Base-by-base conservation (phyloP, 2,888 invertebrate species). In the Conchocele bisecta region DNA sequence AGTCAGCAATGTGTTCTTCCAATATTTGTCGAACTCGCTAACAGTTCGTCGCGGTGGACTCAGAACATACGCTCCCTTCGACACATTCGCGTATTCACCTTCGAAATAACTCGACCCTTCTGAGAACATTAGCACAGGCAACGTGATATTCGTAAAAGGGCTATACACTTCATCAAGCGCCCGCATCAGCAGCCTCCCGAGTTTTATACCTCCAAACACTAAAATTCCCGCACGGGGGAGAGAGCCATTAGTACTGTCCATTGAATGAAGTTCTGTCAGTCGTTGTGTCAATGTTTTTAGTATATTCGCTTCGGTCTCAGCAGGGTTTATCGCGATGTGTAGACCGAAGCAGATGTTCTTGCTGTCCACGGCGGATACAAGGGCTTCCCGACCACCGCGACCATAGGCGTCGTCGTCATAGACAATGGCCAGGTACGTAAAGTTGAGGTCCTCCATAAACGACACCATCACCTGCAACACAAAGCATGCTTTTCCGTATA, bases 321-420 rank as follows among this genome's bases (percentile, higher is more conserved):
- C 17, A 2, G 50, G 20, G 1, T 41, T 42, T 0, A 77, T 26
- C 3, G 67, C 20, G 17, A 77, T 53, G 15, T 29, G 37, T 4
- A 46, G 57, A 2, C 70, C 67, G 28, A 77, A 46, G 37, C 77
- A 77, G 29, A 74, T 28, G n/a, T n/a, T n/a, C 1, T 26, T 15
- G 4, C 28, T 33, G 17, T 41, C n/a, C 6, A 59, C 58, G 11
- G 26, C 29, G 7, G 48, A n/a, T 5, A 60, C 28, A 11, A 77
- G 37, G 2, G 42, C 60, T 1, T 42, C 44, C 15, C 26, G 54
- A 3, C 70, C 70, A n/a, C 64, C 73, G 2, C 41, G 35, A 2
- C 77, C 77, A 42, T 77, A 77, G 5, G 67, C 7, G 54, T 77
- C 68, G 26, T 77, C 57, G 22, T 64, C 64, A 37, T 77, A 67